Evolutionary conservation across 1,140 invertebrate species (phyloP).

Genomic region (Nasonia vitripennis): DNA sequence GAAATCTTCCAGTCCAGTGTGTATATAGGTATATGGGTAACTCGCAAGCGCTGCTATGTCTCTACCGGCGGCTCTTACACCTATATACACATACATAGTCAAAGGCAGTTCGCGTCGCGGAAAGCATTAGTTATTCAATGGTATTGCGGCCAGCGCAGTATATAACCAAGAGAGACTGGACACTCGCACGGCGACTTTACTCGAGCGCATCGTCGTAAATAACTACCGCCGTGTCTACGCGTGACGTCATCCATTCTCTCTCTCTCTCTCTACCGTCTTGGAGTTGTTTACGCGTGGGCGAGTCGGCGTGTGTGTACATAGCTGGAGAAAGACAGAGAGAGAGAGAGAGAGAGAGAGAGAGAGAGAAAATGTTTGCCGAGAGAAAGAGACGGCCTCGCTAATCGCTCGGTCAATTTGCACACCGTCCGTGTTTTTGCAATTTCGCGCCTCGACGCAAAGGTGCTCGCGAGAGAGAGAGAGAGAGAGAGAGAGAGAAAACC

Average conservation of each 20-base stretch:
- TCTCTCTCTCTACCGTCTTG: not conserved
- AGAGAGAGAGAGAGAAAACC: not conserved
- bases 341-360: not conserved
- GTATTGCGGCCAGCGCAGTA: slow-evolving; percentile 2
- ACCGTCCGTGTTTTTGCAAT: not conserved
- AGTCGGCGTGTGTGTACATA: too few species aligned
- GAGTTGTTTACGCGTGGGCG: slow-evolving; percentile 49
- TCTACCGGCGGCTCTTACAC: not conserved
- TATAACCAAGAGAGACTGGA: not conserved
- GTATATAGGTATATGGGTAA: slow-evolving; percentile 24
- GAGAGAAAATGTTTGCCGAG: not conserved
- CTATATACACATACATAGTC: not conserved
- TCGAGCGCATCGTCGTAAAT: slow-evolving; percentile 47
- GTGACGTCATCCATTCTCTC: slow-evolving; percentile 36
- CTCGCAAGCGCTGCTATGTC: too few species aligned
- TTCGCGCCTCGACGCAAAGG: not conserved
- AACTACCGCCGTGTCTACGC: slow-evolving; percentile 1
- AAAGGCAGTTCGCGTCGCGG: not conserved
- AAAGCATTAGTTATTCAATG: slow-evolving; percentile 35
- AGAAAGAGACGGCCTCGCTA: slow-evolving; percentile 6
- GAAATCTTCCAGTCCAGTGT: slow-evolving; percentile 3
- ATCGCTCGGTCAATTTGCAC: slow-evolving; percentile 8
- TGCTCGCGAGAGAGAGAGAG: not conserved
- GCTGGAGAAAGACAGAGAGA: not conserved
- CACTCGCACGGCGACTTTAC: not conserved